These are phyloP conservation scores for Elephantulus edwardii DNA, from an alignment of 2,113 vertebrate species.

Conservation along the genomic window DNA sequence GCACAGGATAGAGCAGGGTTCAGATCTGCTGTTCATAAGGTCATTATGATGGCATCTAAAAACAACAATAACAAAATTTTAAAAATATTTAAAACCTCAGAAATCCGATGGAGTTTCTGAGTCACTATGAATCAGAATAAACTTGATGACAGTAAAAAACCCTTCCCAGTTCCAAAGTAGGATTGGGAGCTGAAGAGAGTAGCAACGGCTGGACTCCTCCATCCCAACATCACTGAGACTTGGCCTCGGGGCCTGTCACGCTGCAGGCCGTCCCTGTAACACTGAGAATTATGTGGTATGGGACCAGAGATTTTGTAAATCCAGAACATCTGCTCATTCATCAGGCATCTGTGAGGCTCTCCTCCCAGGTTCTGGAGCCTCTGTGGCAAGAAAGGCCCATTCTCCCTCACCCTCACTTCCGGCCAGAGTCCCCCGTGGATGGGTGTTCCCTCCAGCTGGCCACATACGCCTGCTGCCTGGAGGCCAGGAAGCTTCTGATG, in stretches of 20 bases:
- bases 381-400: no score
- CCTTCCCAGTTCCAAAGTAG: background rate
- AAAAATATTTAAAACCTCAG: no score
- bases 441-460: background rate
- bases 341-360: no score
- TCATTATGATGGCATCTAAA: no score
- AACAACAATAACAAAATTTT: no score
- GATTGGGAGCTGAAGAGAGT: background rate
- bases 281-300: no score
- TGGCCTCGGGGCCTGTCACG: background rate
- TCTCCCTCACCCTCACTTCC: background rate
- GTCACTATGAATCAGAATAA: no score
- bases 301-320: background rate
- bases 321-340: background rate
- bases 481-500: background rate
- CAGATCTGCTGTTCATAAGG: no score
- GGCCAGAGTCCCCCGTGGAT: background rate
- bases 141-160: no score
- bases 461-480: background rate
- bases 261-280: background rate
- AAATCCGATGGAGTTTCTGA: no score
- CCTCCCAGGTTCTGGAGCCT: no score
- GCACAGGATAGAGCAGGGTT: no score
- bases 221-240: background rate
- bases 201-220: background rate